Base-by-base conservation (phyloP, 1,140 invertebrate genomes). In the Platorchestia sp. region DNA sequence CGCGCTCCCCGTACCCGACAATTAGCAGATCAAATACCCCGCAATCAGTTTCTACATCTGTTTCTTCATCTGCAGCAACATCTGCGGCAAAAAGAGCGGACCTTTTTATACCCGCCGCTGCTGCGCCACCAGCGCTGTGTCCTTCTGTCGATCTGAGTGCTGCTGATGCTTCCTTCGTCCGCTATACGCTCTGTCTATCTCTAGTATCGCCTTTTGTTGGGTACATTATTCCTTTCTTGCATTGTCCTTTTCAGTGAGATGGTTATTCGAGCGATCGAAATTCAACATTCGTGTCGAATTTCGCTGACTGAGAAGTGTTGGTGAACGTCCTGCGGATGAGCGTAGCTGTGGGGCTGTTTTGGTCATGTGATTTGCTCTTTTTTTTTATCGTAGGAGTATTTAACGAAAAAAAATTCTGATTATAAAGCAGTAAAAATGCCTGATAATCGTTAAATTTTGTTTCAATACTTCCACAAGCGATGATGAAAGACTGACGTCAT, bases 1-100 rank as follows among this genome's bases (percentile, higher is more conserved):
- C 59, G 36, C 59, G 59, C 45, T 45, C 44, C 91, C 45, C 45
- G 6, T 44, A 93, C 91, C 91, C 91, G 10, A 44, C 91, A 93
- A 93, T 93, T 93, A 93, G 91, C 43, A n/a, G 91, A 93, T 93
- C 91, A 93, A 93, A 45, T 93, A 44, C 6, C 45, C 91, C 91
- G 91, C 91, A n/a, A 93, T 93, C 91, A 93, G 91, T 93, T 93
- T 93, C 43, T 93, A 93, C 91, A 93, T 93, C 91, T 93, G 91
- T 93, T 93, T 93, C 91, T 93, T n/a, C 91, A 93, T 93, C 91
- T 93, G 91, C 91, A 44, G 43, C 91, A 45, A 93, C 91, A 93
- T 93, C 91, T 45, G 43, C 43, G 40, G 91, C 91, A 93, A 90
- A 90, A 90, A 93, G 10, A 45, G 44, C 43, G 45, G 36, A n/a